These are phyloP conservation scores for Drosophila murphyi DNA, from an alignment of 1,140 invertebrate species.

Conservation along the genomic window DNA sequence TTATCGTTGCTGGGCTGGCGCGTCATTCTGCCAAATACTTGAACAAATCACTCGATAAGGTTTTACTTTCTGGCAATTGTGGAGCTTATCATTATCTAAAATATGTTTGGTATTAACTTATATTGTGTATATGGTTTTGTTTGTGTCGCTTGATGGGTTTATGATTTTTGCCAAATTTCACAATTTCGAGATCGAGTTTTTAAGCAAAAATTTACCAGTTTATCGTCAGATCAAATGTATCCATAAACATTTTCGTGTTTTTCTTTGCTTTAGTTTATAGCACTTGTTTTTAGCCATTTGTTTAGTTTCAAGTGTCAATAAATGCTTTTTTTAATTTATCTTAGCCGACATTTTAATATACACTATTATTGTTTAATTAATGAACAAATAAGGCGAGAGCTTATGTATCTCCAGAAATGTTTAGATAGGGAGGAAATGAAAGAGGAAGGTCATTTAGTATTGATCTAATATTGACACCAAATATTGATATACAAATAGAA, in stretches of 20 bases:
- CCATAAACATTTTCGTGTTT: neutral
- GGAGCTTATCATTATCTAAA: slow-evolving; percentile 17
- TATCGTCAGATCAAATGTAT: slow-evolving; percentile 10
- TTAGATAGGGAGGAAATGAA: too few relatives aligned
- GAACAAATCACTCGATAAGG: slow-evolving; percentile 49
- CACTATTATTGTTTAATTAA: slow-evolving; percentile 40
- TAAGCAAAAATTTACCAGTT: slow-evolving; percentile 52
- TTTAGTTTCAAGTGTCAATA: slow-evolving; percentile 28
- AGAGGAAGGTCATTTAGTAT: too few relatives aligned
- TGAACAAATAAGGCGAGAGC: slow-evolving; percentile 9
- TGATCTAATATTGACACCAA: too few relatives aligned
- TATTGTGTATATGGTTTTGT: neutral
- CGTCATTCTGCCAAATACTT: slow-evolving; percentile 57
- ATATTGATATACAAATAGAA: too few relatives aligned
- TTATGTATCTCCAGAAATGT: neutral
- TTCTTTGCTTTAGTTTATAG: slow-evolving; percentile 12
- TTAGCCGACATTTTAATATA: slow-evolving; percentile 11
- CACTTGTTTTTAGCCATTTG: slow-evolving; percentile 8
- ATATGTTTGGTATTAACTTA: neutral
- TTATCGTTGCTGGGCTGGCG: slow-evolving; percentile 30
- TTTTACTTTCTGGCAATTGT: slow-evolving; percentile 21
- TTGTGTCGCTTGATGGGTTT: slow-evolving; percentile 48
- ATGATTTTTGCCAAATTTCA: slow-evolving; percentile 44
- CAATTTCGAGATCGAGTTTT: slow-evolving; percentile 26
- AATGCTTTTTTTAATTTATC: slow-evolving; percentile 32